phyloP scores from a whole-genome alignment of 2,888 invertebrate species.

The Proisotoma minuta region DNA sequence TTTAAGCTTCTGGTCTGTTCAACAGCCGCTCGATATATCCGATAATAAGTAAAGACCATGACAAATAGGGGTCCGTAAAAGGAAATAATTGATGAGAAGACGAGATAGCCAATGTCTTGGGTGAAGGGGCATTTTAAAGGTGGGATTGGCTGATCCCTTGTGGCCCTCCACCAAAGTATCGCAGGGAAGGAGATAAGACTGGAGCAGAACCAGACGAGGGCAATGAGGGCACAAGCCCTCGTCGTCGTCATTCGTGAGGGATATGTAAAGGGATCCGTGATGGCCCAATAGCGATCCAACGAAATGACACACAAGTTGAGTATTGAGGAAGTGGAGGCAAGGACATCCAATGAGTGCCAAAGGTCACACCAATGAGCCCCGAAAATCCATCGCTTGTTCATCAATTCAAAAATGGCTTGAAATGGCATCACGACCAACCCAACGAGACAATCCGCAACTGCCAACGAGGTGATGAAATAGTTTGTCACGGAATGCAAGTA shows the following conservation, averaged over 20 bases:
- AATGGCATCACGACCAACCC: slow-evolving; percentile 98
- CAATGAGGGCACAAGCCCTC: slow-evolving; percentile 80
- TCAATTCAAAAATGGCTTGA: slow-evolving; percentile 81
- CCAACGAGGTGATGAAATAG: slow-evolving; percentile 93
- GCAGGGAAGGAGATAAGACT: slow-evolving; percentile 97
- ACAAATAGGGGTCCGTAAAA: slow-evolving; percentile 95
- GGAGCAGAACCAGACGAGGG: slow-evolving; percentile 93
- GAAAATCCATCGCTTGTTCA: slow-evolving; percentile 88
- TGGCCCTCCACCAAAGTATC: slow-evolving; percentile 92
- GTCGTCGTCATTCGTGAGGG: slow-evolving; percentile 88
- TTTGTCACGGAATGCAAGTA: slow-evolving; percentile 96
- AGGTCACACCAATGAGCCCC: slow-evolving; percentile 95
- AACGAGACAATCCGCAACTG: slow-evolving; percentile 92
- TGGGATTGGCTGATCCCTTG: slow-evolving; percentile 67
- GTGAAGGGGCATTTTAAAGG: slow-evolving; percentile 90
- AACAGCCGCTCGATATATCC: slow-evolving; percentile 89
- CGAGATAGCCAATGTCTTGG: slow-evolving; percentile 89
- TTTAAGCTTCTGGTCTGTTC: slow-evolving; percentile 85
- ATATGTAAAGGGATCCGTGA: slow-evolving; percentile 96
- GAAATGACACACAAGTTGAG: slow-evolving; percentile 95
- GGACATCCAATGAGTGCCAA: slow-evolving; percentile 93
- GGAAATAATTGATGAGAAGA: slow-evolving; percentile 95
- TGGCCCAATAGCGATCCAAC: slow-evolving; percentile 95
- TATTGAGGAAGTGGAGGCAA: slow-evolving; percentile 96
- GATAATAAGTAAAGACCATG: slow-evolving; percentile 97